These are phyloP conservation scores for Rhaphigaster nebulosa DNA, from an alignment of 2,888 invertebrate genomes.

Conservation along the genomic window DNA sequence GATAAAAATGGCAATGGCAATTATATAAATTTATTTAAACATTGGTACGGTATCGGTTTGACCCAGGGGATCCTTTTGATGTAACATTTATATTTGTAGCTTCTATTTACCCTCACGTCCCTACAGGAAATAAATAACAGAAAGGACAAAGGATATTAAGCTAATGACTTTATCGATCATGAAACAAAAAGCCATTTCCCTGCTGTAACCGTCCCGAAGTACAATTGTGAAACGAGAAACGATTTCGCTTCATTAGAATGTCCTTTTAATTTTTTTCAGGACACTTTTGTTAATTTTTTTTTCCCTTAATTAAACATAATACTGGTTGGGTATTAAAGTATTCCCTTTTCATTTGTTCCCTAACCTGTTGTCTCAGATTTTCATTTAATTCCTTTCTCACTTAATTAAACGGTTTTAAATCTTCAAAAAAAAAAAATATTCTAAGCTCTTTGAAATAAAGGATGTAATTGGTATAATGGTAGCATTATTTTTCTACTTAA, in stretches of 20 bases:
- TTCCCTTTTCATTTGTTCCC: slow-evolving; percentile 10
- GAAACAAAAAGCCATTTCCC: slow-evolving; percentile 2
- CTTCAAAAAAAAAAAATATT: neutral
- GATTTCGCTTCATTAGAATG: slow-evolving; percentile 16
- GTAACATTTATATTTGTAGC: neutral
- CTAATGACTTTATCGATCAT: slow-evolving; percentile 44
- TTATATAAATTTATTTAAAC: neutral
- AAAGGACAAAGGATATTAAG: slow-evolving; percentile 1
- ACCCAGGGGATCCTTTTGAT: neutral
- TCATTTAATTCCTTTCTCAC: slow-evolving; percentile 5
- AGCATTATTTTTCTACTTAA: neutral
- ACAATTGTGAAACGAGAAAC: slow-evolving; percentile 26
- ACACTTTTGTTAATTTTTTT: neutral
- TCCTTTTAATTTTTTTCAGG: neutral
- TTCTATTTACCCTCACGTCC: neutral
- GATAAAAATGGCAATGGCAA: neutral
- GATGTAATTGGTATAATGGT: neutral
- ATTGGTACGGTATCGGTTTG: neutral
- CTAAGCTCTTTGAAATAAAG: neutral
- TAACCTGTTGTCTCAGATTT: slow-evolving; percentile 8
- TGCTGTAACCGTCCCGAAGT: neutral
- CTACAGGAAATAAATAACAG: slow-evolving; percentile 21
- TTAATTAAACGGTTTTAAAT: slow-evolving; percentile 11
- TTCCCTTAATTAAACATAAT: slow-evolving; percentile 19
- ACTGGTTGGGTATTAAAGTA: neutral